Conservation (phyloP, 1,140 invertebrate genomes). For the Proctacanthus coquilletti region DNA sequence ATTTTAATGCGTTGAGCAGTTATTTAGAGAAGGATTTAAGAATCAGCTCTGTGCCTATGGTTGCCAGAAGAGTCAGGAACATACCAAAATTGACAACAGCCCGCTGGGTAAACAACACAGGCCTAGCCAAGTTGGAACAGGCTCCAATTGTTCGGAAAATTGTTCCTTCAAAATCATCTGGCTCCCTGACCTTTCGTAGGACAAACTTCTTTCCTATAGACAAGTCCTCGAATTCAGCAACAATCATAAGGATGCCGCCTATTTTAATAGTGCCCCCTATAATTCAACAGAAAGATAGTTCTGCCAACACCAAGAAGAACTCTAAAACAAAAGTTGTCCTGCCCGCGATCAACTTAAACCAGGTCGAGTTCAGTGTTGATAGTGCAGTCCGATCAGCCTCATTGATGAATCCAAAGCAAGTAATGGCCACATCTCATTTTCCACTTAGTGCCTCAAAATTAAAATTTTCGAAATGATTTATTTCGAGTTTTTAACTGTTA, state of each 20-base stretch:
- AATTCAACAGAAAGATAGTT: too few relatives aligned
- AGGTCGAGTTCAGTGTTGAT: slow-evolving; percentile 12
- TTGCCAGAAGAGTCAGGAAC: neutral
- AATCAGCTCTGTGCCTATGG: slow-evolving; percentile 1
- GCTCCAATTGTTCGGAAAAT: neutral
- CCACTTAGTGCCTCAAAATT: slow-evolving; percentile 29
- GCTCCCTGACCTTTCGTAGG: neutral
- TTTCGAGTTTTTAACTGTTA: too few relatives aligned
- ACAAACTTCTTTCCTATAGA: neutral
- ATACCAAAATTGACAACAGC: neutral
- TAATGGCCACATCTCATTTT: slow-evolving; percentile 16
- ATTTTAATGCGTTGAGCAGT: too few relatives aligned
- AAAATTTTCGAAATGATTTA: slow-evolving; percentile 20
- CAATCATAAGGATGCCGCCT: slow-evolving; percentile 17
- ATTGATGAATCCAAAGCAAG: neutral
- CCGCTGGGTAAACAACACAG: neutral
- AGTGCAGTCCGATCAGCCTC: slow-evolving; percentile 7
- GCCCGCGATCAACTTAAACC: slow-evolving; percentile 15
- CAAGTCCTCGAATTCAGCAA: slow-evolving; percentile 2
- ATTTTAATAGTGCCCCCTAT: slow-evolving; percentile 27
- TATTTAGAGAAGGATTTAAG: slow-evolving; percentile 1
- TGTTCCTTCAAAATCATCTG: neutral
- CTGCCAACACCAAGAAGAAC: neutral
- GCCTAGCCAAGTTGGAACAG: neutral
- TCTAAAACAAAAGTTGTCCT: slow-evolving; percentile 12